Evolutionary conservation across 2,113 vertebrate species (phyloP).

Genomic region (Xenopus borealis): DNA sequence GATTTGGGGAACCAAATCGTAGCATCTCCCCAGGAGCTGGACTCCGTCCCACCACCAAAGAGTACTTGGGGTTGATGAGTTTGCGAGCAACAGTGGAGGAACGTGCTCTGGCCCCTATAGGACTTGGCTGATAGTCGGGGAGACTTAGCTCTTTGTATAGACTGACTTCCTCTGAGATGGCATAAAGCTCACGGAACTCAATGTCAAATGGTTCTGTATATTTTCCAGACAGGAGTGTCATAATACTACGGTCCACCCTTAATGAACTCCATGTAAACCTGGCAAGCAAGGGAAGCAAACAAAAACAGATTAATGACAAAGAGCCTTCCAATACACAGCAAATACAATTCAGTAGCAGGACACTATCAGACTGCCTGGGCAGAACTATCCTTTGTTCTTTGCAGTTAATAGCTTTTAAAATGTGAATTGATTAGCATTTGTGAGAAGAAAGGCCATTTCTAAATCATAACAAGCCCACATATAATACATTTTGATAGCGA

Average conservation of each 20-base stretch:
- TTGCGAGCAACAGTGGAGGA: slow-evolving; percentile 81
- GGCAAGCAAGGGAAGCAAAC: slow-evolving; percentile 16
- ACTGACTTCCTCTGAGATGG: slow-evolving; percentile 82
- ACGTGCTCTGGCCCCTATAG: slow-evolving; percentile 48
- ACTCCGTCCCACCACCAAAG: slow-evolving; percentile 66
- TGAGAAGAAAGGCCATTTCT: no score
- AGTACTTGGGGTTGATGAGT: slow-evolving; percentile 89
- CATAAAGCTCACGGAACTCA: slow-evolving; percentile 91
- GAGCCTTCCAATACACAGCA: neutral
- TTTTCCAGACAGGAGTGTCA: slow-evolving; percentile 87
- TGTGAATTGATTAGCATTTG: no score
- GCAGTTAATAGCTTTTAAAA: no score
- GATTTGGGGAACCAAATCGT: slow-evolving; percentile 57
- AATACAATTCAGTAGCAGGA: neutral
- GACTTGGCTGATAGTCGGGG: slow-evolving; percentile 43
- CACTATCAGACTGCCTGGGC: no score
- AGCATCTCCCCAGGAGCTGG: slow-evolving; percentile 63
- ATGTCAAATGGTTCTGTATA: slow-evolving; percentile 83
- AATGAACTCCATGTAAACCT: slow-evolving; percentile 91
- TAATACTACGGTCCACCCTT: slow-evolving; percentile 85
- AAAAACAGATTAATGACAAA: neutral
- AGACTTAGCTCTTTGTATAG: slow-evolving; percentile 76
- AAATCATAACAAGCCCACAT: no score
- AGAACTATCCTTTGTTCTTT: neutral
- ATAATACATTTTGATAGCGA: no score